Conservation (phyloP, 2,113 vertebrate genomes). For the Leuciscus idus region DNA sequence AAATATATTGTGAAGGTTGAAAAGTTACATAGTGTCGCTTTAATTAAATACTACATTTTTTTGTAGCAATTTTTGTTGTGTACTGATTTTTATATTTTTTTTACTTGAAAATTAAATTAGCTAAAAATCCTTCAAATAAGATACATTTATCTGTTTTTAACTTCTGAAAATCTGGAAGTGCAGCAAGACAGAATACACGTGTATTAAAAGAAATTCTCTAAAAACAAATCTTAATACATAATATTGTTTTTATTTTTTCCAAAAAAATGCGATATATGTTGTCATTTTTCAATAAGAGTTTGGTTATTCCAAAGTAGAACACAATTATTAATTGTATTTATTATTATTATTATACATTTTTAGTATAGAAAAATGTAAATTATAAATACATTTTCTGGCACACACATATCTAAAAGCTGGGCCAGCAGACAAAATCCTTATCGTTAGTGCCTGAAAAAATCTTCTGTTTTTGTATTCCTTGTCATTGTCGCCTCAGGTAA, state of each 20-base stretch:
- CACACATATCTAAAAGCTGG: background rate
- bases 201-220: no score
- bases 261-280: no score
- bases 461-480: conserved; percentile 6
- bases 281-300: background rate
- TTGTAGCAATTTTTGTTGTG: background rate
- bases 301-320: background rate
- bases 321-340: no score
- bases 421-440: background rate
- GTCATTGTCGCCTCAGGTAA: conserved; percentile 6
- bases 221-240: no score
- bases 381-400: background rate
- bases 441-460: background rate
- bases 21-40: no score
- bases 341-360: background rate
- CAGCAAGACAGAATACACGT: no score
- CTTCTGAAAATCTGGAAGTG: background rate
- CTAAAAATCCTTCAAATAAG: background rate
- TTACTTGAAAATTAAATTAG: background rate
- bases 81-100: background rate
- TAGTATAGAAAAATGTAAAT: background rate
- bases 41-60: no score
- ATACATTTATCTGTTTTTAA: background rate
- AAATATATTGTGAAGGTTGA: no score
- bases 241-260: no score